phyloP scores from a whole-genome alignment of 2,888 invertebrate species.

The Meandrusa payeni region DNA sequence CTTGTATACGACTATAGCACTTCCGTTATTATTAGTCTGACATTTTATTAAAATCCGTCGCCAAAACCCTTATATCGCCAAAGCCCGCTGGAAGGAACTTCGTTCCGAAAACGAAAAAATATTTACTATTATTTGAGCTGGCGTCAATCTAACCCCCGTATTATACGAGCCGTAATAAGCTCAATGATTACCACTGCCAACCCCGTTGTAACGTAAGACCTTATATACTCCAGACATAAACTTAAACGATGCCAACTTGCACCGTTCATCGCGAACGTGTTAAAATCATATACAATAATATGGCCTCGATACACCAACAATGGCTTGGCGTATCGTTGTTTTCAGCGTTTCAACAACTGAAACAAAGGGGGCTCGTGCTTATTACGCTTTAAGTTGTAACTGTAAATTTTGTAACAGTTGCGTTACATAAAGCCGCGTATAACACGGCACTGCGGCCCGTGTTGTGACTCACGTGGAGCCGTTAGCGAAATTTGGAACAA shows the following conservation, averaged over 20 bases:
- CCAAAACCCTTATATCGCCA: too few species aligned
- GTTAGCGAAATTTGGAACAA: slow-evolving; percentile 46
- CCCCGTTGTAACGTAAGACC: too few species aligned
- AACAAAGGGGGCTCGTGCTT: slow-evolving; percentile 41
- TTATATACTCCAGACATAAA: too few species aligned
- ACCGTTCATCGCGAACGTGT: slow-evolving; percentile 17
- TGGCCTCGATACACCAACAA: slow-evolving; percentile 51
- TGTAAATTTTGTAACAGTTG: slow-evolving; percentile 63
- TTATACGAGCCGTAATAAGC: too few species aligned
- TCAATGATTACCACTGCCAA: too few species aligned
- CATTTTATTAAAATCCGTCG: too few species aligned
- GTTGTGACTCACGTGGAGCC: slow-evolving; percentile 49
- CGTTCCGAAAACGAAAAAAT: too few species aligned
- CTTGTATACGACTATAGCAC: too few species aligned
- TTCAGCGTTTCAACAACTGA: slow-evolving; percentile 43
- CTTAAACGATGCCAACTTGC: neutral
- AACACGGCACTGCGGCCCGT: slow-evolving; percentile 37
- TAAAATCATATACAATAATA: slow-evolving; percentile 39
- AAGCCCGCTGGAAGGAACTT: too few species aligned
- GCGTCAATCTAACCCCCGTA: too few species aligned
- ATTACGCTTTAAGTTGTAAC: slow-evolving; percentile 53
- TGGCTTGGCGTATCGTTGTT: slow-evolving; percentile 43
- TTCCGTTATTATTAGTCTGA: too few species aligned
- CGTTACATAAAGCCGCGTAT: slow-evolving; percentile 60
- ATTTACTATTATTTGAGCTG: too few species aligned